A percentile compares a stretch with the other conserved stretches of the same genome.
Evolutionary conservation across 2,797 vertebrate genomes (phyloP).

Genomic region (Anolis apletophallus): DNA sequence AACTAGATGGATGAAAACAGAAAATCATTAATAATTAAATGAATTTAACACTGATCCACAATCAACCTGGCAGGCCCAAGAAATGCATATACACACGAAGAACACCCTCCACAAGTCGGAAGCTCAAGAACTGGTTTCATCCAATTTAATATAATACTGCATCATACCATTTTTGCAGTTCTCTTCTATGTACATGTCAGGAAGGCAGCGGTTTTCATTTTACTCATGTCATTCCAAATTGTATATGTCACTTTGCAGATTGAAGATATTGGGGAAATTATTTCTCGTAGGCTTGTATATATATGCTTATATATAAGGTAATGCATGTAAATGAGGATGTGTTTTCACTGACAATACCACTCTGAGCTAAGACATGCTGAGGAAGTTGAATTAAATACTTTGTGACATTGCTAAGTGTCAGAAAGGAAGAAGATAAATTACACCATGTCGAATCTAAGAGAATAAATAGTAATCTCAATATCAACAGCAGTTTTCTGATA

Average conservation of each 20-base stretch:
- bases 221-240: slow-evolving; percentile 39
- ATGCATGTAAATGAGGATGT: slow-evolving; percentile 55
- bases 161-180: slow-evolving; percentile 8
- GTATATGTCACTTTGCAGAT: slow-evolving; percentile 43
- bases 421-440: slow-evolving; percentile 55
- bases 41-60: slow-evolving; percentile 7
- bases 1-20: not conserved
- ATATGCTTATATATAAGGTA: slow-evolving; percentile 45
- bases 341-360: slow-evolving; percentile 55
- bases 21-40: not conserved
- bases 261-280: slow-evolving; percentile 52
- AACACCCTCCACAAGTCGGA: fast-evolving
- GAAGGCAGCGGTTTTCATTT: slow-evolving; percentile 36
- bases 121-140: slow-evolving; percentile 33
- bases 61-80: slow-evolving; percentile 26
- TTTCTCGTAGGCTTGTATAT: slow-evolving; percentile 41
- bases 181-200: slow-evolving; percentile 28
- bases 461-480: slow-evolving; percentile 20
- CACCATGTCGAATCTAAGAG: slow-evolving; percentile 19
- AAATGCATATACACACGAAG: slow-evolving; percentile 25
- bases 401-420: slow-evolving; percentile 51
- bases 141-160: not conserved
- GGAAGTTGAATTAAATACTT: slow-evolving; percentile 51
- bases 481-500: slow-evolving; percentile 16
- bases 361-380: slow-evolving; percentile 57